A percentile compares a stretch with the other conserved stretches of the same genome.
phyloP scores from a whole-genome alignment of 2,113 vertebrate genomes.

The Plecturocebus donacophilus region DNA sequence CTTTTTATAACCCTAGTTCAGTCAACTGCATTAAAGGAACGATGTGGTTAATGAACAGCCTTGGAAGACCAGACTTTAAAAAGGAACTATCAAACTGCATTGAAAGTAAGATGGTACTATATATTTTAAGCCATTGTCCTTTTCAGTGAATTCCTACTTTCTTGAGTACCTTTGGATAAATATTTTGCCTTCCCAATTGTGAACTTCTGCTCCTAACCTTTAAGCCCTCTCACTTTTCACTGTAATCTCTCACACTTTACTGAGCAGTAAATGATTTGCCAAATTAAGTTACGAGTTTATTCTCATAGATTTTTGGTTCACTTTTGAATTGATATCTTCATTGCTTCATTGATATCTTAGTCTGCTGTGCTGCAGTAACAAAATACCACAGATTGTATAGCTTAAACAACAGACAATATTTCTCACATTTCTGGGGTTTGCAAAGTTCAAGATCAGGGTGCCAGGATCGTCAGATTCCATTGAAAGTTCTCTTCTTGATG shows the following conservation, averaged over 20 bases:
- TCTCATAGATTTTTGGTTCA: background rate
- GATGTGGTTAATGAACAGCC: background rate
- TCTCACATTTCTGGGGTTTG: background rate
- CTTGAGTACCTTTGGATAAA: background rate
- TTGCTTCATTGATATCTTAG: background rate
- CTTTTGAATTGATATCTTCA: background rate
- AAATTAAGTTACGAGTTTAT: background rate
- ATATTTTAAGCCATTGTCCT: background rate
- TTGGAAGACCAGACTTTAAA: background rate
- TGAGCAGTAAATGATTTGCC: background rate
- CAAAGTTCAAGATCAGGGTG: background rate
- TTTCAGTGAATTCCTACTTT: background rate
- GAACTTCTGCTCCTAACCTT: background rate
- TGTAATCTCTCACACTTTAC: background rate
- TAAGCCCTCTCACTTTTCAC: rapidly evolving
- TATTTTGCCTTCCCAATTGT: background rate
- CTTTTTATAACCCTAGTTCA: background rate
- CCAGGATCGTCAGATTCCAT: too few species aligned
- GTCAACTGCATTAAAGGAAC: background rate
- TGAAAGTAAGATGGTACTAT: background rate
- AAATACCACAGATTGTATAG: rapidly evolving
- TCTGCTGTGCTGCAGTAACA: background rate
- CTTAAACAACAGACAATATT: background rate
- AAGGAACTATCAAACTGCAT: background rate
- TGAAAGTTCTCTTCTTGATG: too few species aligned